phyloP scores from a whole-genome alignment of 2,797 vertebrate species.

The Okamejei kenojei region DNA sequence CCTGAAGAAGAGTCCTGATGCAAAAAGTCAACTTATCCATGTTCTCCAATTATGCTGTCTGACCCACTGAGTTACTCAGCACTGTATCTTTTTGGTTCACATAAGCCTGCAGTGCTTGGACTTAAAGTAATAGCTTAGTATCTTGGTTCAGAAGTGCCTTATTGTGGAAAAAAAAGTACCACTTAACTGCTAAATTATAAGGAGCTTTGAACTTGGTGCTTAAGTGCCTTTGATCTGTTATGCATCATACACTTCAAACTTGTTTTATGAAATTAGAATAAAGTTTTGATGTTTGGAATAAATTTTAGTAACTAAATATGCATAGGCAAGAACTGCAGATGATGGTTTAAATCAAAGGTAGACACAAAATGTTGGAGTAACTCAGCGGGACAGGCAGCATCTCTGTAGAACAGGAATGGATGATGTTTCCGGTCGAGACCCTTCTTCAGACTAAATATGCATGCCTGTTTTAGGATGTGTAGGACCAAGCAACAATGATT shows the following conservation, averaged over 20 bases:
- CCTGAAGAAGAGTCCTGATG: background rate
- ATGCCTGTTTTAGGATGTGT: background rate
- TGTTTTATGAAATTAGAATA: conserved; percentile 1
- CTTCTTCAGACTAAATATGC: background rate
- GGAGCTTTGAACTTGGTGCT: background rate
- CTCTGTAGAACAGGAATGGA: no score
- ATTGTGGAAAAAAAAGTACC: background rate
- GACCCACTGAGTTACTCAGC: no score
- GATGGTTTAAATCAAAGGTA: no score
- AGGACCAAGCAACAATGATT: background rate
- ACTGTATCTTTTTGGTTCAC: no score
- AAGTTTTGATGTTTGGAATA: background rate
- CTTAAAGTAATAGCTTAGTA: background rate
- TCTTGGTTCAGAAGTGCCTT: no score
- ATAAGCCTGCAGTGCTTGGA: background rate
- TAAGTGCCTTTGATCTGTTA: background rate
- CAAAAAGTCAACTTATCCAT: no score
- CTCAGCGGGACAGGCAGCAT: no score
- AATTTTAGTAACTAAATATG: background rate
- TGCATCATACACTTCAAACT: background rate
- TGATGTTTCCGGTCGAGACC: no score
- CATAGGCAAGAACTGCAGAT: no score
- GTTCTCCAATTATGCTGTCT: no score
- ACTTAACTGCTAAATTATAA: background rate
- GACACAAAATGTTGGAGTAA: no score